Evolutionary conservation across 1,140 invertebrate genomes (phyloP).

Genomic region (Dysdera silvatica): DNA sequence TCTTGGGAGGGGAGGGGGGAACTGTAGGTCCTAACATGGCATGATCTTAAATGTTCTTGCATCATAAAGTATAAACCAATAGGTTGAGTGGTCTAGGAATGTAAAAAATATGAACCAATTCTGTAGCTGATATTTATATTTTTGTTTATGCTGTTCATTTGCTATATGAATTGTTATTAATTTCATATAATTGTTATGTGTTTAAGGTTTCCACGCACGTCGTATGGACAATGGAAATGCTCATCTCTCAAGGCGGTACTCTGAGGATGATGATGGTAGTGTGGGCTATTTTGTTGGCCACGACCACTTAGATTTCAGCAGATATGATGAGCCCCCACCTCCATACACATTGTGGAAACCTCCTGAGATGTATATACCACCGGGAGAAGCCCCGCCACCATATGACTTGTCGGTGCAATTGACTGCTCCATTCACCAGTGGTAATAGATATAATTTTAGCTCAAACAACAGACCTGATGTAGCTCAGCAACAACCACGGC

Average conservation of each 20-base stretch:
- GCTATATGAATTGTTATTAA: too few species aligned
- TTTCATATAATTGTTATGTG: not conserved
- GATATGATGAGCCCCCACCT: constrained; percentile 35
- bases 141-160: too few species aligned
- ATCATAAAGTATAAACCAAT: too few species aligned
- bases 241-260: constrained; percentile 24
- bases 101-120: too few species aligned
- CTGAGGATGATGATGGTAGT: constrained; percentile 29
- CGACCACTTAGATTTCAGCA: constrained; percentile 33
- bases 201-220: constrained; percentile 25
- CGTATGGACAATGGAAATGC: constrained; percentile 26
- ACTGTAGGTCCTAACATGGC: too few species aligned
- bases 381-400: constrained; percentile 36
- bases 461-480: not conserved
- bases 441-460: not conserved
- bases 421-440: constrained; percentile 8
- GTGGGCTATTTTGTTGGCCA: constrained; percentile 33
- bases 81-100: too few species aligned
- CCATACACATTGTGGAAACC: constrained; percentile 38
- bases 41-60: too few species aligned
- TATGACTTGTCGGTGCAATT: constrained; percentile 32
- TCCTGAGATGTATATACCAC: constrained; percentile 34
- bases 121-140: too few species aligned
- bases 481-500: constrained; percentile 2
- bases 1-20: too few species aligned